phyloP scores from a whole-genome alignment of 2,797 vertebrate genomes.

The Gadopsis bispinosus region DNA sequence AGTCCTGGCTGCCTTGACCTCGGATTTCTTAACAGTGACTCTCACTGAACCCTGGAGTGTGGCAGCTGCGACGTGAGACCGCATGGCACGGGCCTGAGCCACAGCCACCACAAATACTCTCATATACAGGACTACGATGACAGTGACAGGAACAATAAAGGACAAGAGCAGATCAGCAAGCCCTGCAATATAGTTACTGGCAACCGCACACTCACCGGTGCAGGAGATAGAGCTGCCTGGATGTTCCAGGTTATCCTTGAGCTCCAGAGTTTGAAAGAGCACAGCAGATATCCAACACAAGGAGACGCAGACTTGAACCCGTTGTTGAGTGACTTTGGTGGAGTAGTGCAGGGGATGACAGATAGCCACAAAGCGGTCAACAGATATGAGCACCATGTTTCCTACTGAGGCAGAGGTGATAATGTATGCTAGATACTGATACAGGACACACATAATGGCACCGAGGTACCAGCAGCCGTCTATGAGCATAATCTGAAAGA shows the following conservation, averaged over 20 bases:
- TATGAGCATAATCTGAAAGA: conserved; percentile 12
- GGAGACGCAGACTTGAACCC: conserved; percentile 13
- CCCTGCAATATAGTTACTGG: too few species aligned
- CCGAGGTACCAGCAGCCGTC: conserved; percentile 46
- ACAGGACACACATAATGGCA: conserved; percentile 30
- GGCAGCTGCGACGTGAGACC: neutral
- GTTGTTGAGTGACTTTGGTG: neutral
- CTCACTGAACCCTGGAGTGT: neutral
- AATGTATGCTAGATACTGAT: conserved; percentile 13
- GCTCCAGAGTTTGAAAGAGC: too few species aligned
- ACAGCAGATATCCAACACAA: conserved; percentile 24
- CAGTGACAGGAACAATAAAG: too few species aligned
- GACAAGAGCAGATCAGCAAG: too few species aligned
- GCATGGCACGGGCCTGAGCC: conserved; percentile 20
- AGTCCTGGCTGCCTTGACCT: conserved; percentile 18
- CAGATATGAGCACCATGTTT: conserved; percentile 34
- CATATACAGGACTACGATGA: too few species aligned
- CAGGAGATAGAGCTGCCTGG: too few species aligned
- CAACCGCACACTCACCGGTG: too few species aligned
- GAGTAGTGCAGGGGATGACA: neutral
- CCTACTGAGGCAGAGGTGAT: conserved; percentile 38
- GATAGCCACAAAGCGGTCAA: neutral
- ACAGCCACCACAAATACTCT: conserved; percentile 2
- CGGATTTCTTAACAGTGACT: neutral
- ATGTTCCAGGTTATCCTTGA: too few species aligned